Conservation (phyloP, 2,797 vertebrate species). For the Setipinna tenuifilis region DNA sequence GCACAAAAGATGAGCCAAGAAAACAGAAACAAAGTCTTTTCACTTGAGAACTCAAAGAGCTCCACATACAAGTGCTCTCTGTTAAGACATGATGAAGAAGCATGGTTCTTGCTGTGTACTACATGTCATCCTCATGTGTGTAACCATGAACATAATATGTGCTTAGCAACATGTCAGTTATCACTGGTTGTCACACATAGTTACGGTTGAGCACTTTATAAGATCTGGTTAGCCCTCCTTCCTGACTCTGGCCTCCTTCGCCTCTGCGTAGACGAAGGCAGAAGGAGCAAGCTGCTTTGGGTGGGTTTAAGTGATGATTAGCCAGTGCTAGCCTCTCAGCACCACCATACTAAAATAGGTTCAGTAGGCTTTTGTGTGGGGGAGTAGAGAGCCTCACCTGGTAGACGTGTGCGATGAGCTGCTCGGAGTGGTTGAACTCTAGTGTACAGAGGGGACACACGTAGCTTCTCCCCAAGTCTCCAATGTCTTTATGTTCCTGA, state of each 20-base stretch:
- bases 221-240: constrained; percentile 26
- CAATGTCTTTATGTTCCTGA: constrained; percentile 77
- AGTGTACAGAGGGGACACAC: constrained; percentile 91
- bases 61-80: neutral
- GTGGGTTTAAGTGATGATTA: constrained; percentile 43
- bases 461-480: constrained; percentile 72
- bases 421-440: constrained; percentile 90
- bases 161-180: neutral
- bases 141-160: neutral
- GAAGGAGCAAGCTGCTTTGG: neutral
- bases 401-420: constrained; percentile 93
- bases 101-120: neutral
- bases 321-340: neutral
- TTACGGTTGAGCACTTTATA: constrained; percentile 18
- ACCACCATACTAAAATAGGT: constrained; percentile 30
- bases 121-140: neutral
- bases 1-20: neutral
- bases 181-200: constrained; percentile 10
- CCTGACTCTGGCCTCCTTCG: neutral
- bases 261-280: neutral
- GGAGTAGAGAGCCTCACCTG: constrained; percentile 77
- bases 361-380: constrained; percentile 23
- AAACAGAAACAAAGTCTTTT: neutral
- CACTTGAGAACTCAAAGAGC: neutral
- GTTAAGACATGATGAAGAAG: neutral